Percentiles rank a stretch among this genome's conserved stretches.
Conservation (phyloP, 2,888 invertebrate species). For the Drosophila yooni region DNA sequence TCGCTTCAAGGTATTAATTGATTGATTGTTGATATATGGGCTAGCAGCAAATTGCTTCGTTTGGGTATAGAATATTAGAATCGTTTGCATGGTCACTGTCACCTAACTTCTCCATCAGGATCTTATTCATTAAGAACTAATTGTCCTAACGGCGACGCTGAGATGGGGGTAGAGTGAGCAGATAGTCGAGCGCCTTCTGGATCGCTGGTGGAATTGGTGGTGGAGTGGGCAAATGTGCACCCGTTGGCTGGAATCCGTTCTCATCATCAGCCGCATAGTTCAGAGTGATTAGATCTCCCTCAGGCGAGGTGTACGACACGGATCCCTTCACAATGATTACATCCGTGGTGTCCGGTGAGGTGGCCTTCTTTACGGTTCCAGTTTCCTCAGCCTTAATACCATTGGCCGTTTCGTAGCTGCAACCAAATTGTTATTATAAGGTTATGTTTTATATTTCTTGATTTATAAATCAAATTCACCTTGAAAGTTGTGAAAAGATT, state of each 20-base stretch:
- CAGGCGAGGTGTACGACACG: conserved; percentile 89
- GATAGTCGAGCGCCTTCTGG: conserved; percentile 90
- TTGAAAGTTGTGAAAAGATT: conserved; percentile 54
- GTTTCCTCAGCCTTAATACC: conserved; percentile 92
- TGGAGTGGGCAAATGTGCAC: conserved; percentile 90
- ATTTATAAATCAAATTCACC: conserved; percentile 49
- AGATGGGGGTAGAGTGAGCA: conserved; percentile 88
- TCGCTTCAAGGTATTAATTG: conserved; percentile 45
- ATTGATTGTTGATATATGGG: conserved; percentile 38
- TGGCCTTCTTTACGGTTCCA: conserved; percentile 90
- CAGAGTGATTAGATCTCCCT: conserved; percentile 89
- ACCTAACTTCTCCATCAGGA: conserved; percentile 14
- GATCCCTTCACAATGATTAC: conserved; percentile 89
- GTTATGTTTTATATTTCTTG: conserved; percentile 7
- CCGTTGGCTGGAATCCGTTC: conserved; percentile 87
- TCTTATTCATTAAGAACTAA: conserved; percentile 21
- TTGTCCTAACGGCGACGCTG: conserved; percentile 81
- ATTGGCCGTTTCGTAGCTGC: conserved; percentile 92
- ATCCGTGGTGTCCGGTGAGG: conserved; percentile 88
- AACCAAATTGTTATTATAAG: conserved; percentile 16
- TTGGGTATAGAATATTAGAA: conserved; percentile 47
- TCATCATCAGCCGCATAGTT: conserved; percentile 91
- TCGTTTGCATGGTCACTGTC: conserved; percentile 53
- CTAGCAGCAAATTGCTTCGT: conserved; percentile 65
- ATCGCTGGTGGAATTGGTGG: conserved; percentile 92